phyloP scores from a whole-genome alignment of 2,113 vertebrate species.

The Pelodiscus sinensis region DNA sequence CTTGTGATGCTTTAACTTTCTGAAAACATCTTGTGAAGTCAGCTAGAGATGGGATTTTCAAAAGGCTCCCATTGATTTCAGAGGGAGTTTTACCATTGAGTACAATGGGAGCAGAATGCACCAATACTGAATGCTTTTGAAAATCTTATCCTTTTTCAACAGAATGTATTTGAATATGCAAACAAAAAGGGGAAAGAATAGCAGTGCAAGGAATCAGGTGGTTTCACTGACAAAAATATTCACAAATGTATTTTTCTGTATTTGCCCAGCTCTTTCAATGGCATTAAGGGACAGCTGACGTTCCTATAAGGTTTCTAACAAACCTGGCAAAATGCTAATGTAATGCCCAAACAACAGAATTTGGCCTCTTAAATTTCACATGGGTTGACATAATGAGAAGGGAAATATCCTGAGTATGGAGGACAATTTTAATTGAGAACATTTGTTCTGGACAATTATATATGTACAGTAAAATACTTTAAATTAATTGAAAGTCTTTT shows the following conservation, averaged over 20 bases:
- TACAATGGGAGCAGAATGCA: constrained; percentile 13
- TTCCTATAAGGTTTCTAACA: constrained; percentile 1
- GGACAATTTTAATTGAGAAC: not conserved
- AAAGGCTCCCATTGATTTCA: constrained; percentile 7
- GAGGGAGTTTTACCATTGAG: not conserved
- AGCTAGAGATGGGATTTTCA: not conserved
- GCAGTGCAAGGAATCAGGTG: not conserved
- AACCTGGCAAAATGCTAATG: not conserved
- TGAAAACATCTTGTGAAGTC: not conserved
- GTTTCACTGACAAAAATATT: constrained; percentile 46
- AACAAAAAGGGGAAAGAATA: constrained; percentile 18
- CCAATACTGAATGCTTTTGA: constrained; percentile 28
- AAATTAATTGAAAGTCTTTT: constrained; percentile 14
- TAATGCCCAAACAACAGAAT: not conserved
- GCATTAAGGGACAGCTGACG: constrained; percentile 17
- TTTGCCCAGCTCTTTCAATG: constrained; percentile 13
- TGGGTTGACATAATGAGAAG: not conserved
- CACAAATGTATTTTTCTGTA: constrained; percentile 36
- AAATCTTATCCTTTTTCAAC: constrained; percentile 34
- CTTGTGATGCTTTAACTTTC: not conserved
- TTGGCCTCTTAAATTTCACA: not conserved
- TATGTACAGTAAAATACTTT: constrained; percentile 34
- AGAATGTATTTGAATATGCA: constrained; percentile 43
- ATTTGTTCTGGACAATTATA: constrained; percentile 13
- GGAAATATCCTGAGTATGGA: not conserved